Evolutionary conservation across 2,797 vertebrate species (phyloP).

Genomic region (Danio jaintianensis): DNA sequence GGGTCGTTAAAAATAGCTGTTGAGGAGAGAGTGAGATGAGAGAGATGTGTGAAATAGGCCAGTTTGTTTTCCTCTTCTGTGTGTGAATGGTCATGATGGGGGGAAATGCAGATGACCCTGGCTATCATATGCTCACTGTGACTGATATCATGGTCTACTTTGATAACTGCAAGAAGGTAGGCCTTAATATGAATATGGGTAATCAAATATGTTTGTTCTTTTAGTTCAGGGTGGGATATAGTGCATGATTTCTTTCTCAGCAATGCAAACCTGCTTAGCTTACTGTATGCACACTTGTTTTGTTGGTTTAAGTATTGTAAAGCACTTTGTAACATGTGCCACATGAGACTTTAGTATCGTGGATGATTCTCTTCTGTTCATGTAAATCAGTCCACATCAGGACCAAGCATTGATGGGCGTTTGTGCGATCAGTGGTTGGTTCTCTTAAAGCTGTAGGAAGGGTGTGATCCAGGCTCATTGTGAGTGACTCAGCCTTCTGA

Average conservation of each 20-base stretch:
- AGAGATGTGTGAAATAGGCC: slow-evolving; percentile 27
- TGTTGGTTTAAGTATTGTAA: background rate
- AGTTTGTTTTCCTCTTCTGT: slow-evolving; percentile 35
- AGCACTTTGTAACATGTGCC: background rate
- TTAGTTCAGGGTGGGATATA: no score
- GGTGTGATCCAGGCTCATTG: slow-evolving; percentile 37
- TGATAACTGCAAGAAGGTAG: slow-evolving; percentile 57
- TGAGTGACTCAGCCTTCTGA: slow-evolving; percentile 54
- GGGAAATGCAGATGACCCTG: slow-evolving; percentile 47
- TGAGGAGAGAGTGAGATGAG: slow-evolving; percentile 25
- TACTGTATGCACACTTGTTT: background rate
- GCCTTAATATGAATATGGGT: background rate
- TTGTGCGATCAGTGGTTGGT: background rate
- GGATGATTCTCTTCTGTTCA: background rate
- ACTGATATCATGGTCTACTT: slow-evolving; percentile 56
- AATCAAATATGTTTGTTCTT: background rate
- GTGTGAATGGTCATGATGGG: slow-evolving; percentile 37
- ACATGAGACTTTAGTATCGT: background rate
- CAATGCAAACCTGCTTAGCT: background rate
- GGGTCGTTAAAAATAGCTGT: slow-evolving; percentile 78
- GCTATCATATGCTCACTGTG: slow-evolving; percentile 51
- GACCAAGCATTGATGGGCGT: background rate
- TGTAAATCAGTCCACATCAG: background rate
- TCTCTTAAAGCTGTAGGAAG: slow-evolving; percentile 46
- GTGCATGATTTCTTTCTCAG: background rate